Base-by-base conservation (phyloP, 2,797 vertebrate genomes). In the Ctenopoma kingsleyae region DNA sequence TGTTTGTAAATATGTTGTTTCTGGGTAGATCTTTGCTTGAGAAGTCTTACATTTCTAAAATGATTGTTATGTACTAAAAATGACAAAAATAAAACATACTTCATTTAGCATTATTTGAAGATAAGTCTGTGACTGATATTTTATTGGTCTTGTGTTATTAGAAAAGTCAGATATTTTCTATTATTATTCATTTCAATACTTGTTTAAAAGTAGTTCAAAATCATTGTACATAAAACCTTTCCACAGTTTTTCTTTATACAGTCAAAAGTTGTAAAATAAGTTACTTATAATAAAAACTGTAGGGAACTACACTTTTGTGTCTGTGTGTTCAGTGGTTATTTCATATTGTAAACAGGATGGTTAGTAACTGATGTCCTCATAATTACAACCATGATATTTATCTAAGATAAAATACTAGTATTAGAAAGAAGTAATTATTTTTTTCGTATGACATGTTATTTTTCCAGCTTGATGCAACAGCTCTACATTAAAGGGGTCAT, bases 41-140 rank as follows among this genome's bases (percentile, higher is more conserved):
- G 92, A 94, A 91, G 90, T 94, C 91, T 93, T 94, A 92, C 91
- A 91, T 94, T 94, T 95, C 91, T 93, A 93, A 94, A 94, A 93
- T 92, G 79, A 92, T 84, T 86, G 77, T 90, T 93, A 92, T 94
- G 93, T 95, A 95, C 94, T 95, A 95, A 95, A 95, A 95, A 92
- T 84, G 85, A 92, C 88, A 94, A 93, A 94, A 95, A 93, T 91
- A 93, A 95, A 94, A 90, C 92, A 90, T 95, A 95, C 89, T 93
- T 94, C 92, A 90, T 94, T 94, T 95, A 95, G 94, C 92, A 88
- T 93, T 93, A 92, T 91, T 92, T 91, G 82, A 90, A 91, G 86
- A 80, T 65, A 81, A 91, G 88, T 85, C 87, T 92, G 85, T 87
- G 90, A 90, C 90, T 93, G 89, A 91, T 93, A 72, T 93, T 89